A percentile compares a stretch with the other conserved stretches of the same genome.
phyloP scores from a whole-genome alignment of 2,797 vertebrate species.

The Ficedula albicollis region DNA sequence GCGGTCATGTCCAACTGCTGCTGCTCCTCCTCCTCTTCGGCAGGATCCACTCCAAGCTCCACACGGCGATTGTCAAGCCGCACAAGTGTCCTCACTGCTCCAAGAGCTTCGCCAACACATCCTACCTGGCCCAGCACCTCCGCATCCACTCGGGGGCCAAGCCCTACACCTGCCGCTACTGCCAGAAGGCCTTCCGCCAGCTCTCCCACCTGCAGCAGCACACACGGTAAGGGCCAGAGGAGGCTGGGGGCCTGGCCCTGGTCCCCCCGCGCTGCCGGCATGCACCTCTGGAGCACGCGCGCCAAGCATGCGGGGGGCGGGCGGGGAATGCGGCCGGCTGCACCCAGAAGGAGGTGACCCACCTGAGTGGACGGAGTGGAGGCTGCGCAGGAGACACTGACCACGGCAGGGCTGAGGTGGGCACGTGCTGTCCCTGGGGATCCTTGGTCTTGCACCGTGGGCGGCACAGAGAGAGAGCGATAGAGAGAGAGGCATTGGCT shows the following conservation, averaged over 20 bases:
- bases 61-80: slow-evolving; percentile 95
- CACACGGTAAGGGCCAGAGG: slow-evolving; percentile 83
- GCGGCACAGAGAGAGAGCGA: slow-evolving; percentile 63
- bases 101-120: slow-evolving; percentile 98
- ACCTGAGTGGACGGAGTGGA: slow-evolving; percentile 70
- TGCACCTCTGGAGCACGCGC: slow-evolving; percentile 79
- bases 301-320: slow-evolving; percentile 80
- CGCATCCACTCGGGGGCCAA: slow-evolving; percentile 98
- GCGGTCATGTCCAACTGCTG: slow-evolving; percentile 74
- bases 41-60: slow-evolving; percentile 99
- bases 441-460: slow-evolving; percentile 45
- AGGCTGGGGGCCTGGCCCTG: slow-evolving; percentile 77
- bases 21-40: slow-evolving; percentile 84
- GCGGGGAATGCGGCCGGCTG: slow-evolving; percentile 72
- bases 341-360: slow-evolving; percentile 64
- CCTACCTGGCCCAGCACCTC: slow-evolving; percentile 97
- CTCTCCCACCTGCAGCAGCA: slow-evolving; percentile 99
- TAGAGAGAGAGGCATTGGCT: slow-evolving; percentile 60
- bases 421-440: slow-evolving; percentile 55
- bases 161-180: slow-evolving; percentile 95
- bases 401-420: slow-evolving; percentile 64
- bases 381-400: slow-evolving; percentile 69
- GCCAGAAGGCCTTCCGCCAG: slow-evolving; percentile 97
- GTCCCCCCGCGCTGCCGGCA: slow-evolving; percentile 78
- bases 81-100: slow-evolving; percentile 99